These are phyloP conservation scores for Chrysotoxum bicinctum DNA, from an alignment of 2,888 invertebrate genomes.

Conservation along the genomic window DNA sequence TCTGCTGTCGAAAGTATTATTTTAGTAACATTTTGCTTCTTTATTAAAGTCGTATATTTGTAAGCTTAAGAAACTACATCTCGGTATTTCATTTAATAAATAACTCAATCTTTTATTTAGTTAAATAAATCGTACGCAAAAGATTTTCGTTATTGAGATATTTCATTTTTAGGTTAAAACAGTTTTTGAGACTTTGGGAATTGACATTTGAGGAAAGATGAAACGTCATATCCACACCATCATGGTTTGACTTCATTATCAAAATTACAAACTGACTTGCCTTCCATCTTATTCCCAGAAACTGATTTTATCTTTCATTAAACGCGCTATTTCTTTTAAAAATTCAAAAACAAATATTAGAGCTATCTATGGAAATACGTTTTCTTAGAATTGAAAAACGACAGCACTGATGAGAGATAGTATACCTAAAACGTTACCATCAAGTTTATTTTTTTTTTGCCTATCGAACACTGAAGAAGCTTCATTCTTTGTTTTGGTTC, in stretches of 20 bases:
- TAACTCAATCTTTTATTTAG: neutral
- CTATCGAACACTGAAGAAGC: constrained; percentile 35
- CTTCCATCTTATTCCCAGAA: no score
- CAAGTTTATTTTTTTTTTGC: constrained; percentile 12
- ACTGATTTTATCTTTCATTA: no score
- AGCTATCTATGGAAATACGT: rapidly evolving
- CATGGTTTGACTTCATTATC: no score
- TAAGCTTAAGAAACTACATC: neutral
- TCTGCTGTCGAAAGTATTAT: neutral
- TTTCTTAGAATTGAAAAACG: neutral
- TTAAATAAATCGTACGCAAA: no score
- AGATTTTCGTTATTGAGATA: no score
- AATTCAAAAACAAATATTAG: neutral
- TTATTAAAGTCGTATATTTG: neutral
- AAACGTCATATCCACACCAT: no score
- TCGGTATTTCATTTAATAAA: neutral
- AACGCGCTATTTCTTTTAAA: no score
- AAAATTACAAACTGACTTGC: no score
- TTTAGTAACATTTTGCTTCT: neutral
- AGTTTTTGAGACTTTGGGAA: no score
- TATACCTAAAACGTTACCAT: constrained; percentile 24
- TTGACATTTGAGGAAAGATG: no score
- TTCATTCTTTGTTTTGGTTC: constrained; percentile 53
- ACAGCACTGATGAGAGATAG: constrained; percentile 14
- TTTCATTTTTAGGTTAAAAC: no score